These are phyloP conservation scores for Dufourea novaeangliae DNA, from an alignment of 1,140 invertebrate genomes.

Conservation along the genomic window DNA sequence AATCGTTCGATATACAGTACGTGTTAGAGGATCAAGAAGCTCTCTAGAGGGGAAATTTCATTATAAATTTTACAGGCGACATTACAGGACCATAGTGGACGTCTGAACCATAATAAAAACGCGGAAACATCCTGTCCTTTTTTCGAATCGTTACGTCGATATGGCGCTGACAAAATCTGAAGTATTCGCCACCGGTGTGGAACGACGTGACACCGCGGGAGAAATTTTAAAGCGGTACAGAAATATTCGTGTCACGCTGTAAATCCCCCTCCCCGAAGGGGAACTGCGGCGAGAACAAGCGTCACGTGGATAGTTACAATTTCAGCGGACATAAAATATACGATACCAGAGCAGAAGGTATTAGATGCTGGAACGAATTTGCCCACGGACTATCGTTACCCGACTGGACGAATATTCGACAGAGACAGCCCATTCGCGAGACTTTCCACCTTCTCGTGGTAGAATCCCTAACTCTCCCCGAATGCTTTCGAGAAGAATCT, in stretches of 20 bases:
- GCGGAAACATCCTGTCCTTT: background rate
- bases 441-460: conserved; percentile 14
- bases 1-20: background rate
- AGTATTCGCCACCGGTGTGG: conserved; percentile 4
- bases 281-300: background rate
- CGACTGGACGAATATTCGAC: conserved; percentile 37
- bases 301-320: conserved; percentile 7
- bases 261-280: background rate
- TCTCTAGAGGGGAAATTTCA: conserved; percentile 6
- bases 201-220: background rate
- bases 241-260: background rate
- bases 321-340: conserved; percentile 18
- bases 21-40: too few relatives aligned
- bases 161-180: background rate
- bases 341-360: conserved; percentile 8
- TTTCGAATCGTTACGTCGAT: background rate
- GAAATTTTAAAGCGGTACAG: conserved; percentile 15
- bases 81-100: background rate
- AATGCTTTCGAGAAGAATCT: conserved; percentile 64
- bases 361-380: conserved; percentile 38
- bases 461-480: conserved; percentile 25
- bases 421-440: conserved; percentile 26
- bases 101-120: background rate
- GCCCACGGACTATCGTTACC: conserved; percentile 26
- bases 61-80: background rate